Evolutionary conservation across 2,797 vertebrate genomes (phyloP).

Genomic region (Hoplostethus atlanticus): DNA sequence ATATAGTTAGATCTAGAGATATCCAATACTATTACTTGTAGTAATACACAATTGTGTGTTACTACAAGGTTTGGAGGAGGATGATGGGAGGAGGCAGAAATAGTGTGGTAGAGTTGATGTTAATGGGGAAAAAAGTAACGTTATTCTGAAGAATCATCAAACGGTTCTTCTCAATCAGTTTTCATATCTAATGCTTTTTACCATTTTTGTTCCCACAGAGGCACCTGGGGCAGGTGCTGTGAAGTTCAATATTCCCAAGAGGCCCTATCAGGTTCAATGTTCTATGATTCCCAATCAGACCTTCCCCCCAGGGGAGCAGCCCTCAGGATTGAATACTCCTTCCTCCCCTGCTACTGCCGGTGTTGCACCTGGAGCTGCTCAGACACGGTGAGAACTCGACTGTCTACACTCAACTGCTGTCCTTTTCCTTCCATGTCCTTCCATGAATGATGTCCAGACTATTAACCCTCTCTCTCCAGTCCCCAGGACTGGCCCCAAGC

Average conservation of each 20-base stretch:
- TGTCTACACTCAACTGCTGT: background rate
- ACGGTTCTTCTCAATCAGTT: background rate
- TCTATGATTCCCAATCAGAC: constrained; percentile 83
- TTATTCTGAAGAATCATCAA: background rate
- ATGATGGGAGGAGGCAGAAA: too few relatives aligned
- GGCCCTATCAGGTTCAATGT: constrained; percentile 83
- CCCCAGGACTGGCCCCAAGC: constrained; percentile 94
- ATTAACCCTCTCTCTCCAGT: constrained; percentile 66
- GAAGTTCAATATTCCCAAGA: constrained; percentile 94
- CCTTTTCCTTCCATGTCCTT: background rate
- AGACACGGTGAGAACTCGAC: constrained; percentile 81
- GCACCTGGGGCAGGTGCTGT: constrained; percentile 88
- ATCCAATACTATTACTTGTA: too few relatives aligned
- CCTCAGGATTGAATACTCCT: constrained; percentile 65
- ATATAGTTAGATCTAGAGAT: too few relatives aligned
- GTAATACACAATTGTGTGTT: too few relatives aligned
- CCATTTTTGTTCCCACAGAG: constrained; percentile 76
- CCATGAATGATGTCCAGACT: background rate
- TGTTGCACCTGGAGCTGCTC: constrained; percentile 66
- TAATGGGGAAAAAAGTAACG: too few relatives aligned
- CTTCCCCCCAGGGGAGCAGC: constrained; percentile 85
- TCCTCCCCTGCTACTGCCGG: constrained; percentile 65
- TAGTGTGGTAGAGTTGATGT: too few relatives aligned
- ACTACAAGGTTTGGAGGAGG: background rate
- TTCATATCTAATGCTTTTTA: background rate